Evolutionary conservation across 2,113 vertebrate genomes (phyloP).

Genomic region (Aldabrachelys gigantea): DNA sequence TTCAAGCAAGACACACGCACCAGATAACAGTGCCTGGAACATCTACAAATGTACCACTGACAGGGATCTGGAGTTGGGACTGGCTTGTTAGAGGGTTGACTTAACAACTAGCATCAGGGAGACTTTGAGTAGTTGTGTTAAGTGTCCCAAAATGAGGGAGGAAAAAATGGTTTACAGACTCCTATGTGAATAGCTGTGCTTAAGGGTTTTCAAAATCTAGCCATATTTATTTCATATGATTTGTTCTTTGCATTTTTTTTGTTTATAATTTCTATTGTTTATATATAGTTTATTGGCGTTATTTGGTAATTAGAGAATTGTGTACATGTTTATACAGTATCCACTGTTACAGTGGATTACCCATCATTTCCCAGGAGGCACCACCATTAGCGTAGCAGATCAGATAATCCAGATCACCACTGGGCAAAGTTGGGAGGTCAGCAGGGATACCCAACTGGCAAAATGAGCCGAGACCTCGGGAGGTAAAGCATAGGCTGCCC

Average conservation of each 20-base stretch:
- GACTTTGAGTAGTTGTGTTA: background rate
- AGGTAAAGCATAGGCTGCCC: background rate
- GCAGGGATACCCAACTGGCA: background rate
- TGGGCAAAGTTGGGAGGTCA: background rate
- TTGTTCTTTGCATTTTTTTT: background rate
- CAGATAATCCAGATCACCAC: background rate
- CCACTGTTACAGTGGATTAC: background rate
- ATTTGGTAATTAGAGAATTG: background rate
- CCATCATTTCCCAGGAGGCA: background rate
- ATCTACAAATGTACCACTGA: background rate
- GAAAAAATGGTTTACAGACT: background rate
- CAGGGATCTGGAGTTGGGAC: background rate
- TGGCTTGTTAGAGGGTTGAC: background rate
- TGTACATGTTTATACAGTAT: background rate
- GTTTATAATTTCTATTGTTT: background rate
- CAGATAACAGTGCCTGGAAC: background rate
- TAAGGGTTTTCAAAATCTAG: background rate
- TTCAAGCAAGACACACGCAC: background rate
- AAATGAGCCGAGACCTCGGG: background rate
- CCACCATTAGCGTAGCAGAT: background rate
- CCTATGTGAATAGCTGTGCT: background rate
- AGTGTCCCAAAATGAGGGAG: background rate
- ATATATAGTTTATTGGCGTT: background rate
- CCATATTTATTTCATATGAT: background rate
- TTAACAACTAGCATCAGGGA: background rate